Evolutionary conservation across 2,888 invertebrate genomes (phyloP), one percentile per base, ranked within the genome.

Genomic region (Nephrocerus scutellatus): DNA sequence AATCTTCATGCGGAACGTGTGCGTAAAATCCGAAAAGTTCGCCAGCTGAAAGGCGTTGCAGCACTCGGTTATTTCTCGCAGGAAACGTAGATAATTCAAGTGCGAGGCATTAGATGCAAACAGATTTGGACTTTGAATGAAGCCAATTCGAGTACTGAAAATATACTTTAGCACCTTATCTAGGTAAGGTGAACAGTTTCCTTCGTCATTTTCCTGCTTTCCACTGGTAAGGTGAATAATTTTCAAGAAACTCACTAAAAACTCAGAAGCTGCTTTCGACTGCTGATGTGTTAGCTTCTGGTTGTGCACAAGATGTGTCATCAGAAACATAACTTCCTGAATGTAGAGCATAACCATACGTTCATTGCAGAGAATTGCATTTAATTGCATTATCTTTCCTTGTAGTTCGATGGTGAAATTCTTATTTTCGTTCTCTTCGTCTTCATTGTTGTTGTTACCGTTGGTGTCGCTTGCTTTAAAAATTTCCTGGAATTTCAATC

Each of bases 161-260:
- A 68, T 59, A 33, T 66, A 68, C 44, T 62, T 62, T 5, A 68
- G 16, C 3, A 60, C 39, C 3, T 52, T 53, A 2, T 57, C 48
- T 2, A 57, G 42, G 28, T 57, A 53, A 1, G 48, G 46, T 37
- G 22, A 9, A 33, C 35, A 5, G 15, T 8, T 6, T 30, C 14
- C 10, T 28, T 30, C 10, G 31, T 28, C 12, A 4, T 32, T 18
- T 12, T 44, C 41, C n/a, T 46, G 41, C 32, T 25, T 8, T 49
- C 43, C 3, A 28, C 19, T 1, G 23, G 22, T 6, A 33, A 25
- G 8, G 25, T 15, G 34, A 14, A 56, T 49, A 13, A 51, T 49
- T 30, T 53, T 51, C 6, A 54, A 45, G 14, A 56, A 52, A 36
- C 52, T 51, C 0, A 52, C 53, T 1, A 63, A 37, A n/a, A 54